Evolutionary conservation across 1,140 invertebrate species (phyloP).

Genomic region (Heterodera schachtii): DNA sequence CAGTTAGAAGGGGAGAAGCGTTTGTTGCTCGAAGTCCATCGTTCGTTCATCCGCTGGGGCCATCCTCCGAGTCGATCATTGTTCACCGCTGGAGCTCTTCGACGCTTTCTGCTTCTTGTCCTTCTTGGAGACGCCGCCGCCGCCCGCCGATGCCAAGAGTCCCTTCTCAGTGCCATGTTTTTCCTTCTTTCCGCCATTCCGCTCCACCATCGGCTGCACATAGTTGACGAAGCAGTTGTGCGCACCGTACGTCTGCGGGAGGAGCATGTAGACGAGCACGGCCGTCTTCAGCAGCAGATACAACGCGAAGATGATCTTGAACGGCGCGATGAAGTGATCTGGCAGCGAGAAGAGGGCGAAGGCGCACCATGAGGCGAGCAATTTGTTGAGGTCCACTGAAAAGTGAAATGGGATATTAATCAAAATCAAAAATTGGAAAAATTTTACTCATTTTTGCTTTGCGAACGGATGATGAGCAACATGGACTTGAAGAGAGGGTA

Average conservation of each 20-base stretch:
- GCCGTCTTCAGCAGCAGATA: neutral
- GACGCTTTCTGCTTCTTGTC: too few relatives aligned
- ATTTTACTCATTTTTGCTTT: neutral
- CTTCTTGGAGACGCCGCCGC: too few relatives aligned
- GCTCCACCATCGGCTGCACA: neutral
- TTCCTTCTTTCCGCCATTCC: too few relatives aligned
- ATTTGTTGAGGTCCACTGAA: neutral
- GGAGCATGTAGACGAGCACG: neutral
- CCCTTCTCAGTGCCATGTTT: too few relatives aligned
- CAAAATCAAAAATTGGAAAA: neutral
- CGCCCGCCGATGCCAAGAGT: too few relatives aligned
- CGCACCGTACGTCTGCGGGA: neutral
- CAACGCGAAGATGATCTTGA: neutral
- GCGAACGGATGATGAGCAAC: neutral
- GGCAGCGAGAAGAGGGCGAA: neutral
- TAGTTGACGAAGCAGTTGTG: neutral
- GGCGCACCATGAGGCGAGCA: neutral
- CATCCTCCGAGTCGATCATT: too few relatives aligned
- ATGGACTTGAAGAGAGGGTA: too few relatives aligned
- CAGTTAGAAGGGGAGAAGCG: too few relatives aligned
- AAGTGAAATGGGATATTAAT: neutral
- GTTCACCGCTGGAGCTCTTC: too few relatives aligned
- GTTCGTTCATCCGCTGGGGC: too few relatives aligned
- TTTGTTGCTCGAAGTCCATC: too few relatives aligned
- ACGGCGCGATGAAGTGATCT: neutral